Percentiles rank a stretch among this genome's conserved stretches.
Evolutionary conservation across 2,113 vertebrate species (phyloP).

Genomic region (Galemys pyrenaicus): DNA sequence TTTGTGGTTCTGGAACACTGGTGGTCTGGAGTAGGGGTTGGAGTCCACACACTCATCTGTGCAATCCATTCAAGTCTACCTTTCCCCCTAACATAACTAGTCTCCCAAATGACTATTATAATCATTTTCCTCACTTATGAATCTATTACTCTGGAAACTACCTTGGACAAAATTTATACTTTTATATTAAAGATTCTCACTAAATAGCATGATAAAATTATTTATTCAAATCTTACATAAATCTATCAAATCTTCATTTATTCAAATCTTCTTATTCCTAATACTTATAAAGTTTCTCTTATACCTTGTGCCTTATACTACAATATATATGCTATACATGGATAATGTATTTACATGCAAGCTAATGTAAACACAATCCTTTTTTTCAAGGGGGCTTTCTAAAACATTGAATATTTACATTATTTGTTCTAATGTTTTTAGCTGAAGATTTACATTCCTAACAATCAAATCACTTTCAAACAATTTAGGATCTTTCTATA

Average conservation of each 20-base stretch:
- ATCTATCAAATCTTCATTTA: not conserved
- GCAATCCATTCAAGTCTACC: too few species aligned
- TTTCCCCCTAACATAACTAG: too few species aligned
- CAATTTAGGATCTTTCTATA: not conserved
- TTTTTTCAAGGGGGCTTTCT: not conserved
- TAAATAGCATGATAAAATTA: not conserved
- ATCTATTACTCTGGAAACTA: not conserved
- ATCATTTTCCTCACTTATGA: not conserved
- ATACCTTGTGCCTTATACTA: not conserved
- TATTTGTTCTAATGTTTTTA: slow-evolving; percentile 6
- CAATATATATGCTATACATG: not conserved
- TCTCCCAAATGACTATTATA: not conserved
- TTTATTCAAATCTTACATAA: not conserved
- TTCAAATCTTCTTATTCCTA: not conserved
- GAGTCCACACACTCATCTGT: too few species aligned
- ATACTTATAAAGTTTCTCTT: not conserved
- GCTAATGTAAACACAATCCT: not conserved
- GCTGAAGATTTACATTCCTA: not conserved
- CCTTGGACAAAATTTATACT: not conserved
- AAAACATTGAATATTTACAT: too few species aligned
- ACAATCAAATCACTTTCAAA: not conserved
- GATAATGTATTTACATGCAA: not conserved
- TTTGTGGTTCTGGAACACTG: too few species aligned
- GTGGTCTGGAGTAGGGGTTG: too few species aligned
- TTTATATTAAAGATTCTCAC: not conserved